These are phyloP conservation scores for Molothrus aeneus DNA, from an alignment of 2,797 vertebrate species.

Conservation along the genomic window DNA sequence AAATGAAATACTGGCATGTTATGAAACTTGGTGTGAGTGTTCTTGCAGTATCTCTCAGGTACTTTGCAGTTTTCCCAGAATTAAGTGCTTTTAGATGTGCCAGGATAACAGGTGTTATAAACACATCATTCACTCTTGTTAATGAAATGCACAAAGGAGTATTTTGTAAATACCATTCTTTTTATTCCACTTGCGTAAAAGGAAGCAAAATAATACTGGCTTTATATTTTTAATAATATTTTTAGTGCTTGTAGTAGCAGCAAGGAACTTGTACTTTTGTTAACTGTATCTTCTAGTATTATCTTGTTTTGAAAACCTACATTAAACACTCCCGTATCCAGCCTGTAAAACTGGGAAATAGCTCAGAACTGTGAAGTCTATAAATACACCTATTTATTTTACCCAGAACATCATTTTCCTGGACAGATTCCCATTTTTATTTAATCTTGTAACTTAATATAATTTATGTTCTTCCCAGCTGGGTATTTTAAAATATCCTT, in stretches of 20 bases:
- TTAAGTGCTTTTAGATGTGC: background rate
- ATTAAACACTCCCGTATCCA: constrained; percentile 57
- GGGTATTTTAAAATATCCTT: constrained; percentile 55
- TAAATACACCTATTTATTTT: constrained; percentile 71
- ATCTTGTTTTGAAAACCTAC: constrained; percentile 59
- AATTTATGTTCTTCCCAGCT: constrained; percentile 58
- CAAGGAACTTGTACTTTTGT: background rate
- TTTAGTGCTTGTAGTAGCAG: constrained; percentile 45
- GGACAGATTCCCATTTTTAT: constrained; percentile 63
- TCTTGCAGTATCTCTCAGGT: background rate
- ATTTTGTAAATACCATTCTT: constrained; percentile 11
- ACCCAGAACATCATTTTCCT: constrained; percentile 65
- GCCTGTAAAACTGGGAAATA: constrained; percentile 53
- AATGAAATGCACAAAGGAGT: background rate
- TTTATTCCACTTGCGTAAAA: constrained; percentile 28
- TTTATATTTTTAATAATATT: constrained; percentile 13
- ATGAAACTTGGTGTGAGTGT: background rate
- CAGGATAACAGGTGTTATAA: background rate
- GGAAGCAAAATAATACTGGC: constrained; percentile 26
- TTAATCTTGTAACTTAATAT: constrained; percentile 66
- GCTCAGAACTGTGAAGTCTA: constrained; percentile 46
- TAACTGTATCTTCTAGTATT: constrained; percentile 36
- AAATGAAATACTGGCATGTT: background rate
- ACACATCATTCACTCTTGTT: background rate
- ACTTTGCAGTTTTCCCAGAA: background rate